Evolutionary conservation across 2,888 invertebrate genomes (phyloP).

Genomic region (Eudemis profundana): DNA sequence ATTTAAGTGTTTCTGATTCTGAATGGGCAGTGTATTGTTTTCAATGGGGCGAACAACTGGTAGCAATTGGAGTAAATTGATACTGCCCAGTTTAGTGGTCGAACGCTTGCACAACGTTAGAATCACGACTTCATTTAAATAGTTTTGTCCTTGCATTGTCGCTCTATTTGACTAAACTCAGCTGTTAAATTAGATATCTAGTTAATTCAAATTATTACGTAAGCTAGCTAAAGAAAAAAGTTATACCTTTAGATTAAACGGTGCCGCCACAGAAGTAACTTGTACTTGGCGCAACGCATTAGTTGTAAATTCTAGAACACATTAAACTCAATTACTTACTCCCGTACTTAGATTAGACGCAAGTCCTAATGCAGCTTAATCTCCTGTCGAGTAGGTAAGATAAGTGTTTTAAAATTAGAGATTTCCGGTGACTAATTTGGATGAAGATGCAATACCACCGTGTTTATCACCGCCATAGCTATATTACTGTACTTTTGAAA

Average conservation of each 20-base stretch:
- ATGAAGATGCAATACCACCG: too few species aligned
- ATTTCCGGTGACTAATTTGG: background rate
- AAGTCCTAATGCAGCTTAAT: slow-evolving; percentile 17
- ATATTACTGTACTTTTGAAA: too few species aligned
- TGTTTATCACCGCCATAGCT: too few species aligned
- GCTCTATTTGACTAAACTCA: slow-evolving; percentile 12
- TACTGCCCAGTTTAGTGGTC: slow-evolving; percentile 17
- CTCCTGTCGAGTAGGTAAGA: background rate
- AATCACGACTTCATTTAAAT: slow-evolving; percentile 38
- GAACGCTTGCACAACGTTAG: slow-evolving; percentile 19
- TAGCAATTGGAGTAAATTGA: slow-evolving; percentile 25
- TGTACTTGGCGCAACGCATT: slow-evolving; percentile 10
- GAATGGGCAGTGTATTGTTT: slow-evolving; percentile 13
- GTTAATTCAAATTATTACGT: slow-evolving; percentile 5
- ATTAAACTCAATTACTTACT: slow-evolving; percentile 23
- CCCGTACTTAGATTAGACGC: background rate
- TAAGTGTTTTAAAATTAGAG: background rate
- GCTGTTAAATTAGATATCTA: background rate
- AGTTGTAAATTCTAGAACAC: background rate
- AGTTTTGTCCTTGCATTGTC: slow-evolving; percentile 31
- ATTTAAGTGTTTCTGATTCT: background rate
- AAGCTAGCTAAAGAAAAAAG: background rate
- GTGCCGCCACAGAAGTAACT: background rate
- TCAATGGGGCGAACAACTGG: slow-evolving; percentile 6
- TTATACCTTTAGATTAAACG: slow-evolving; percentile 3